These are phyloP conservation scores for Macrosoma leucophasiata DNA, from an alignment of 2,888 invertebrate species.

Conservation along the genomic window DNA sequence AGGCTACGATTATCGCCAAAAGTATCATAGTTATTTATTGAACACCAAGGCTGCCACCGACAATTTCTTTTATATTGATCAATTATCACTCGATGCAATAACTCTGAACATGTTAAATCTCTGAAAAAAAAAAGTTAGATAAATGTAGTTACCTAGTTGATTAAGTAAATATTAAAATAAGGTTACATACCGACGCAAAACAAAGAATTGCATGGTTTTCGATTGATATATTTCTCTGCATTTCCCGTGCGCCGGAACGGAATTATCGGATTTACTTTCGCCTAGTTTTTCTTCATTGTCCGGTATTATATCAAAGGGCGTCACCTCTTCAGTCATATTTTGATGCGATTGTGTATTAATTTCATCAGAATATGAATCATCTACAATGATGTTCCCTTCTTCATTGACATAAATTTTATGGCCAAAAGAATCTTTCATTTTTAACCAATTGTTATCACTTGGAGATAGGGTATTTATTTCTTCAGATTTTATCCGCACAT, in stretches of 20 bases:
- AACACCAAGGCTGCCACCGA: conserved; percentile 60
- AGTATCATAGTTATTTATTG: conserved; percentile 51
- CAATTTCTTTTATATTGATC: conserved; percentile 46
- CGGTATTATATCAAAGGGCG: conserved; percentile 20
- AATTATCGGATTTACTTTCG: conserved; percentile 37
- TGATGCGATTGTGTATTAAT: conserved; percentile 18
- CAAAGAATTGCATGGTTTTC: conserved; percentile 48
- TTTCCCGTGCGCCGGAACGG: conserved; percentile 37
- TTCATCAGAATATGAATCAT: conserved; percentile 34
- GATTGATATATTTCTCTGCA: conserved; percentile 49
- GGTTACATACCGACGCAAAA: conserved; percentile 47
- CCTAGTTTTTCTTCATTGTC: conserved; percentile 24
- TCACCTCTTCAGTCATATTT: no score
- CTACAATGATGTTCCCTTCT: conserved; percentile 48
- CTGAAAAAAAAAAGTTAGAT: conserved; percentile 29
- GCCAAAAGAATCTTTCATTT: conserved; percentile 53
- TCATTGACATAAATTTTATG: conserved; percentile 48
- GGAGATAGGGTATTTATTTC: no score
- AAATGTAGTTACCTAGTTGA: background rate
- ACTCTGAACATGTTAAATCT: conserved; percentile 53
- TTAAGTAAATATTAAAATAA: background rate
- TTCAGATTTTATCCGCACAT: conserved; percentile 41
- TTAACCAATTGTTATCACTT: conserved; percentile 46
- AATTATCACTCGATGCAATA: conserved; percentile 48
- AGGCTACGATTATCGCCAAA: conserved; percentile 56